Conservation (phyloP, 92 coral and sea anemone genomes). For the Diadumene lineata region DNA sequence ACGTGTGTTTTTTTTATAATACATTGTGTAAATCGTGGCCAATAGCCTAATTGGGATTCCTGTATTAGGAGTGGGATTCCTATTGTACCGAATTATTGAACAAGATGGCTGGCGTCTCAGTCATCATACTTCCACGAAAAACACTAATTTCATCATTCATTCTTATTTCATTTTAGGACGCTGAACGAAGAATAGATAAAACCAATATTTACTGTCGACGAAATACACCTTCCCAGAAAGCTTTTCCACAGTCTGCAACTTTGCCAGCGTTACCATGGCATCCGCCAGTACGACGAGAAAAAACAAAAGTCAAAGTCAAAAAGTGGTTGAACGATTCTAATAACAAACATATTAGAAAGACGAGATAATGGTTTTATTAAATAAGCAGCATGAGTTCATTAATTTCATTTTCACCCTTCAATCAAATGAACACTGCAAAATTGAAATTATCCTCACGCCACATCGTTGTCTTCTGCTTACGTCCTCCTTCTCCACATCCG, state of each 20-base stretch:
- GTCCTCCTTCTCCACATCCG: no score
- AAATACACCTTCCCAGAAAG: constrained; percentile 13
- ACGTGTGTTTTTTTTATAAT: not conserved
- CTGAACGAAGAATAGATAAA: constrained; percentile 51
- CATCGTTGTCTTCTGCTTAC: no score
- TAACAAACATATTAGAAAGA: constrained; percentile 1
- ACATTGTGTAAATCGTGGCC: no score
- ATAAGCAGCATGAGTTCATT: no score
- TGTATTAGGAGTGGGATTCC: no score
- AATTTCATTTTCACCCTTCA: no score
- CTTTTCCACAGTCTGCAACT: constrained; percentile 26
- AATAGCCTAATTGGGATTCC: no score
- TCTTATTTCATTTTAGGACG: constrained; percentile 23
- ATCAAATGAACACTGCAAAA: no score
- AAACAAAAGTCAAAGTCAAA: constrained; percentile 64
- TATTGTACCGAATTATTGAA: no score
- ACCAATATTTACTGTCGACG: constrained; percentile 58
- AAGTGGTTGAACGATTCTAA: constrained; percentile 61
- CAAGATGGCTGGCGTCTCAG: not conserved
- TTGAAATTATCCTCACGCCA: no score
- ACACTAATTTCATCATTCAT: not conserved
- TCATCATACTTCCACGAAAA: not conserved
- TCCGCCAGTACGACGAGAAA: constrained; percentile 62
- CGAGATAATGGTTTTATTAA: no score
- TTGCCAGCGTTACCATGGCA: constrained; percentile 75